A percentile compares a stretch with the other conserved stretches of the same genome.
These are phyloP conservation scores for Probaryconus sp. DNA, from an alignment of 1,140 invertebrate genomes.

Conservation along the genomic window DNA sequence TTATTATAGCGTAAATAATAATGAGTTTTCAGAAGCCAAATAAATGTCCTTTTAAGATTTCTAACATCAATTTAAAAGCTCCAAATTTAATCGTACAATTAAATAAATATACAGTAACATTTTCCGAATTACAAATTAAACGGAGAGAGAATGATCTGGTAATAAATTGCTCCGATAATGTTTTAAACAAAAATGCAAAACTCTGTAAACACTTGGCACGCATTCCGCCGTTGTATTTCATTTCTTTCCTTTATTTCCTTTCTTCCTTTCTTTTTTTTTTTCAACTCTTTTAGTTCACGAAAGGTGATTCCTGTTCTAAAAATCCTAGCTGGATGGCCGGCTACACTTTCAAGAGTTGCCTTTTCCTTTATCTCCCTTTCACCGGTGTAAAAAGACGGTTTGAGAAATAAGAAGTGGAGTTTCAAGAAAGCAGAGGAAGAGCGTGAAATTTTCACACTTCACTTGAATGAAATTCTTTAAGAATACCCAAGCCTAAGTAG, in stretches of 20 bases:
- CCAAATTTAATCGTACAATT: too few relatives aligned
- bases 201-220: neutral
- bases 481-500: constrained; percentile 46
- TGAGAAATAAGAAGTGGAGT: constrained; percentile 41
- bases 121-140: too few relatives aligned
- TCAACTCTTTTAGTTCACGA: constrained; percentile 27
- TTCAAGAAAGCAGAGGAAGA: constrained; percentile 29
- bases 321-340: constrained; percentile 30
- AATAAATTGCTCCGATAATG: too few relatives aligned
- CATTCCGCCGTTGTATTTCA: constrained; percentile 6
- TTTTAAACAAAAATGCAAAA: neutral
- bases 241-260: too few relatives aligned
- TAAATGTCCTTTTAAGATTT: too few relatives aligned
- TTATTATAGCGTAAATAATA: too few relatives aligned
- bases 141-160: too few relatives aligned
- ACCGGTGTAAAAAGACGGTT: constrained; percentile 27
- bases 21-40: too few relatives aligned
- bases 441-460: constrained; percentile 51
- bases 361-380: constrained; percentile 41
- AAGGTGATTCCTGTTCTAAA: constrained; percentile 44
- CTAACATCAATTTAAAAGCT: too few relatives aligned
- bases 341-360: constrained; percentile 46
- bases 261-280: neutral
- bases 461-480: constrained; percentile 54
- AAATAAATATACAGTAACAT: too few relatives aligned